These are phyloP conservation scores for Macrotrachela quadricornifera DNA, from an alignment of 1,140 invertebrate genomes.

Conservation along the genomic window DNA sequence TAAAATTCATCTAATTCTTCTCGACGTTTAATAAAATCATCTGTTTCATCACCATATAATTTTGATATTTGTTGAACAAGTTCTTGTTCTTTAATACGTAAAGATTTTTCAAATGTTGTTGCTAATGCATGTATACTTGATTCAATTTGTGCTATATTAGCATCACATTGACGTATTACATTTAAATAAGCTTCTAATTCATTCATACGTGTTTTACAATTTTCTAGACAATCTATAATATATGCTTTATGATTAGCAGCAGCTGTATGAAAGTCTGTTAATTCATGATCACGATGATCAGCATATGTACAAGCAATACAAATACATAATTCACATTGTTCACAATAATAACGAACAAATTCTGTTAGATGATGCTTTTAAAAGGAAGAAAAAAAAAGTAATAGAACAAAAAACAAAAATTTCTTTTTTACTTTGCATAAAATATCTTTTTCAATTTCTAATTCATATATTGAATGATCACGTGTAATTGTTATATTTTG, in stretches of 20 bases:
- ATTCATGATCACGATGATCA: conserved; percentile 31
- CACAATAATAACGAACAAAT: conserved; percentile 30
- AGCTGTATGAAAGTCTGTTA: conserved; percentile 27
- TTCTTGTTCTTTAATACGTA: conserved; percentile 23
- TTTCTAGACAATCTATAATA: conserved; percentile 20
- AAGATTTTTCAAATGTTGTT: conserved; percentile 21
- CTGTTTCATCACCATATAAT: conserved; percentile 24
- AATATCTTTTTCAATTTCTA: conserved; percentile 32
- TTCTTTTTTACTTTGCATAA: conserved; percentile 28
- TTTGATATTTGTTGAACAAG: conserved; percentile 27
- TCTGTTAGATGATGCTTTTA: conserved; percentile 20
- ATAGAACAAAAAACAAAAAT: no score
- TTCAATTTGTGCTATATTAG: conserved; percentile 1
- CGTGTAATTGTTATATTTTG: conserved; percentile 28
- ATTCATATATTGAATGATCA: conserved; percentile 29
- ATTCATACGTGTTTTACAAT: conserved; percentile 19
- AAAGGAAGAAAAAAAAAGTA: no score
- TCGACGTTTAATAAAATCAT: conserved; percentile 22
- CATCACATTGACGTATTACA: not conserved
- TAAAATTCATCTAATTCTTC: conserved; percentile 24
- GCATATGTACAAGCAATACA: conserved; percentile 32
- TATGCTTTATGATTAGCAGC: conserved; percentile 27
- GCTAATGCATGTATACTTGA: conserved; percentile 12
- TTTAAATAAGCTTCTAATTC: conserved; percentile 4
- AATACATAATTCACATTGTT: conserved; percentile 29